Evolutionary conservation across 2,113 vertebrate species (phyloP), one percentile per base, ranked within the genome.

Genomic region (Phylloscopus whistleri): DNA sequence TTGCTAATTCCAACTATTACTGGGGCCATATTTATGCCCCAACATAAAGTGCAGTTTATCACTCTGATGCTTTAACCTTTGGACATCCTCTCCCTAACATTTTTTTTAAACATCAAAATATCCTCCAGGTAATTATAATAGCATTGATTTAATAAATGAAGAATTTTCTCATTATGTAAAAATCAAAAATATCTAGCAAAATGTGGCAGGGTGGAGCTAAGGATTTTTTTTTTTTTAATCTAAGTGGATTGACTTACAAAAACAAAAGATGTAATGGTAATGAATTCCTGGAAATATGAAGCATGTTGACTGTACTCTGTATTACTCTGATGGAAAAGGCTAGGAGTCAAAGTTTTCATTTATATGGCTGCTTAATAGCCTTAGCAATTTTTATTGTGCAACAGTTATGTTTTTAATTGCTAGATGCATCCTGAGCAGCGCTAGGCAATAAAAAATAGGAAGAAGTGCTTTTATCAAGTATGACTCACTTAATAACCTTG

Each of bases 311-410:
- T 69, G 37, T n/a, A 53, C 39, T 37, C 21, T 60, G 26, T 44
- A 73, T 75, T 66, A 28, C 43, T 69, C 17, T 87, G 82, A 84
- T 67, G 73, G 88, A 78, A 93, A 81, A 55, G 51, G 39, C 19
- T 39, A 63, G 56, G 67, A 84, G 56, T 82, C 75, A 84, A 94
- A 76, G 63, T 87, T 89, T 83, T 82, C n/a, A 27, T 94, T 94
- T 87, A 30, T 73, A 62, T 84, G 87, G 66, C 74, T 80, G 30
- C 23, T 82, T 94, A 93, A 95, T 76, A 90, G 53, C 85, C 89
- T 91, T 82, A 79, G 67, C 53, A 85, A 75, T 93, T 87, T 95
- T 92, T 84, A 49, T 78, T 79, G n/a, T 59, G n/a, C 49, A 81
- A 48, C 59, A 62, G 28, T 79, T 63, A 39, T 35, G n/a, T 35